Conservation (phyloP, 2,113 vertebrate species). For the Gracilinanus agilis region DNA sequence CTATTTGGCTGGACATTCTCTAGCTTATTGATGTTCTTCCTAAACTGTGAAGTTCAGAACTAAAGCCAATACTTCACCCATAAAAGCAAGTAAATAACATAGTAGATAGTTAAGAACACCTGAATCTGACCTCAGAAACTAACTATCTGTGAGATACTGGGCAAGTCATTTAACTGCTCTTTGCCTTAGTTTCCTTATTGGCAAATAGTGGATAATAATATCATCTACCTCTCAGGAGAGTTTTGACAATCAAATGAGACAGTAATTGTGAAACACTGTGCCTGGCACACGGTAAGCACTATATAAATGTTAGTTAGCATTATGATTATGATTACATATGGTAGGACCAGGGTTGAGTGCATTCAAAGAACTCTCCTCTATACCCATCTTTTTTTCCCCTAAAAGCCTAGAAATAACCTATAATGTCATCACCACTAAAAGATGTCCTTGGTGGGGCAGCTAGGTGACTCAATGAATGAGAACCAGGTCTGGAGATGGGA, state of each 20-base stretch:
- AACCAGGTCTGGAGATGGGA: no score
- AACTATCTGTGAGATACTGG: background rate
- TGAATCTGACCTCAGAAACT: background rate
- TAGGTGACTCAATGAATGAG: no score
- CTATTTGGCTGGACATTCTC: background rate
- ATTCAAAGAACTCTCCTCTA: background rate
- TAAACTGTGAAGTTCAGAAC: background rate
- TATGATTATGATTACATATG: background rate
- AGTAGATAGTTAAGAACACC: no score
- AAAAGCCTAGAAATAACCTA: slow-evolving; percentile 7
- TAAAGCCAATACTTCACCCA: background rate
- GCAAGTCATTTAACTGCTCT: background rate
- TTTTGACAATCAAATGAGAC: background rate
- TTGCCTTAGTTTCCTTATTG: background rate
- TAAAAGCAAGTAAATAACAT: no score
- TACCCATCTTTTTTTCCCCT: background rate
- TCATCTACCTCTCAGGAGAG: background rate
- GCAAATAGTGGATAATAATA: no score
- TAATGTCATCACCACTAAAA: background rate
- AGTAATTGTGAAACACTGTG: background rate
- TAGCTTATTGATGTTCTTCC: background rate
- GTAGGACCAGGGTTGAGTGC: background rate
- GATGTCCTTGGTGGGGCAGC: background rate
- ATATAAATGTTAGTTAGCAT: background rate
- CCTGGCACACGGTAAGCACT: background rate